Conservation (phyloP, 2,113 vertebrate species). For the Leptobrachium ailaonicum region DNA sequence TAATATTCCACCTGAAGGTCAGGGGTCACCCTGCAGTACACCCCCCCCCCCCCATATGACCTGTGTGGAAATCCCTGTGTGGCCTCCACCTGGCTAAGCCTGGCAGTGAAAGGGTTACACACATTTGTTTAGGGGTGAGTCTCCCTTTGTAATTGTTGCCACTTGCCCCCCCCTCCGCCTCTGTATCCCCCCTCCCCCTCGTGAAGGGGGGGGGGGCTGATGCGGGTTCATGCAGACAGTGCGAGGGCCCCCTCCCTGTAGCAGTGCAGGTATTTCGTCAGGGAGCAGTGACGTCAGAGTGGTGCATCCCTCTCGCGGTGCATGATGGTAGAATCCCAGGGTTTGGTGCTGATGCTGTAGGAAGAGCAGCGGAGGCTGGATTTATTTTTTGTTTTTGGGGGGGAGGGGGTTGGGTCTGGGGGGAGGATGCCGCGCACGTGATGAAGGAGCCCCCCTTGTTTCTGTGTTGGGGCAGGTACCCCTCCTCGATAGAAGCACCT, state of each 20-base stretch:
- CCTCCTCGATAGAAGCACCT: neutral
- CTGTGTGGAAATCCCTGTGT: no score
- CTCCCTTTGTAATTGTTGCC: no score
- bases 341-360: conserved; percentile 27
- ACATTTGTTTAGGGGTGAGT: no score
- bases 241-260: conserved; percentile 1
- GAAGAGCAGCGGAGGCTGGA: conserved; percentile 9
- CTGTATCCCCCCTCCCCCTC: no score
- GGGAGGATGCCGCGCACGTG: conserved; percentile 12
- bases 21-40: no score
- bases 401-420: neutral
- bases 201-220: neutral
- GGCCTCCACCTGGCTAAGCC: no score
- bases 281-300: conserved; percentile 29
- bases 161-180: no score
- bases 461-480: neutral
- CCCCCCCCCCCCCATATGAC: no score
- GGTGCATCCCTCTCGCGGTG: conserved; percentile 43
- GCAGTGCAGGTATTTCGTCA: conserved; percentile 46
- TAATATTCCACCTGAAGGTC: no score
- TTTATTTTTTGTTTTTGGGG: no score
- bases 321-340: conserved; percentile 46
- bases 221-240: neutral
- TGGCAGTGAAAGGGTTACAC: no score
- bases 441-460: neutral